These are phyloP conservation scores for Agapostemon virescens DNA, from an alignment of 2,888 invertebrate genomes.

Conservation along the genomic window DNA sequence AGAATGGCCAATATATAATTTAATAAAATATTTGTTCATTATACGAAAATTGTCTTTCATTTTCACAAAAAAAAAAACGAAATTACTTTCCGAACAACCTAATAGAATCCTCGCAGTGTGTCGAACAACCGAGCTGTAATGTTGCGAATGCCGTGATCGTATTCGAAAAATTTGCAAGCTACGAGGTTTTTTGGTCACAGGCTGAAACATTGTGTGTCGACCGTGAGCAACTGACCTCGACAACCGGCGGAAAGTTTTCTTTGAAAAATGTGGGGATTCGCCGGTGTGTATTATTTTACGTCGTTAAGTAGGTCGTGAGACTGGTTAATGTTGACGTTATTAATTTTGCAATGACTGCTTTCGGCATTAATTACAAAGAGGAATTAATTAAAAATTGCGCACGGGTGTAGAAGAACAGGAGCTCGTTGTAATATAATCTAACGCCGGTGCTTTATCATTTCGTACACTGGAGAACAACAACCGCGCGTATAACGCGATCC, in stretches of 20 bases:
- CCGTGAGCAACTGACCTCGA: background rate
- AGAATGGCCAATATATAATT: no score
- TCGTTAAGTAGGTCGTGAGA: slow-evolving; percentile 26
- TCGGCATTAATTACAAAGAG: slow-evolving; percentile 20
- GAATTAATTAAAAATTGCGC: slow-evolving; percentile 43
- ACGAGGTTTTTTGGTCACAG: background rate
- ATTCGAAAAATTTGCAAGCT: background rate
- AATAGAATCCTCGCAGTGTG: background rate
- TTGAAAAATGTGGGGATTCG: background rate
- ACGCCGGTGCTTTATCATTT: slow-evolving; percentile 47
- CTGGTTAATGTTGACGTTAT: background rate
- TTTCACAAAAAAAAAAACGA: no score
- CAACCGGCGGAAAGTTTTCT: background rate
- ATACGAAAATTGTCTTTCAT: no score
- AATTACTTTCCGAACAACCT: no score
- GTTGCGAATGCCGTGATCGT: background rate
- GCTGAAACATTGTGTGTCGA: background rate
- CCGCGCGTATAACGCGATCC: background rate
- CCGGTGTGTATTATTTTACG: background rate
- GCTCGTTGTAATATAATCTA: slow-evolving; percentile 44
- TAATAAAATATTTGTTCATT: no score
- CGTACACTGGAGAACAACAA: slow-evolving; percentile 13
- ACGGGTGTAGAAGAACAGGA: background rate
- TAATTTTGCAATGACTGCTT: background rate
- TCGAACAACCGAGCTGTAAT: background rate